Conservation (phyloP, 2,888 invertebrate genomes). For the Stenchaetothrips biformis region DNA sequence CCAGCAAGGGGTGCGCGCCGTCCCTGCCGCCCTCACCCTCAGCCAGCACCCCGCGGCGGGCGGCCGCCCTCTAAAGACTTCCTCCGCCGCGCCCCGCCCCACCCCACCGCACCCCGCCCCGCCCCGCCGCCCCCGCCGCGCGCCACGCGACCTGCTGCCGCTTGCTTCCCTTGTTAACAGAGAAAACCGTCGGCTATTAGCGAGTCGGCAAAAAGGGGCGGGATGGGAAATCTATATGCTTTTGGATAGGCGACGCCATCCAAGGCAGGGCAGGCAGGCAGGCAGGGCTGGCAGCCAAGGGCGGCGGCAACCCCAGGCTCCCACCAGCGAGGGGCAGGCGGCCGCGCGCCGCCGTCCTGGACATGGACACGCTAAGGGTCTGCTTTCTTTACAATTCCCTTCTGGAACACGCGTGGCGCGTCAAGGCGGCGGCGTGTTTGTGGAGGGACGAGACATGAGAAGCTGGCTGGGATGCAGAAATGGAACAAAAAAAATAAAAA, state of each 20-base stretch:
- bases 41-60: conserved; percentile 28
- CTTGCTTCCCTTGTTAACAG: conserved; percentile 31
- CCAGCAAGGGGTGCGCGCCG: conserved; percentile 33
- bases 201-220: background rate
- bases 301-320: conserved; percentile 39
- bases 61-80: conserved; percentile 30
- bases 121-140: conserved; percentile 38
- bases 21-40: conserved; percentile 32
- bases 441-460: background rate
- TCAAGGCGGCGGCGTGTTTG: background rate
- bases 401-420: background rate
- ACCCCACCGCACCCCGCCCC: conserved; percentile 40
- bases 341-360: background rate
- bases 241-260: conserved; percentile 37
- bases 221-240: conserved; percentile 23
- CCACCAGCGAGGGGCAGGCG: conserved; percentile 42
- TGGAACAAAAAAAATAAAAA: background rate
- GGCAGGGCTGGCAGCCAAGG: no score
- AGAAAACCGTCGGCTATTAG: conserved; percentile 12
- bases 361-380: background rate
- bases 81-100: conserved; percentile 38
- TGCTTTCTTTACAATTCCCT: background rate
- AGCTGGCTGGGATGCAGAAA: background rate
- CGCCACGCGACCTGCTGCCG: conserved; percentile 28
- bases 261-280: no score